These are phyloP conservation scores for Drosophila sordidula DNA, from an alignment of 2,888 invertebrate genomes.

Conservation along the genomic window DNA sequence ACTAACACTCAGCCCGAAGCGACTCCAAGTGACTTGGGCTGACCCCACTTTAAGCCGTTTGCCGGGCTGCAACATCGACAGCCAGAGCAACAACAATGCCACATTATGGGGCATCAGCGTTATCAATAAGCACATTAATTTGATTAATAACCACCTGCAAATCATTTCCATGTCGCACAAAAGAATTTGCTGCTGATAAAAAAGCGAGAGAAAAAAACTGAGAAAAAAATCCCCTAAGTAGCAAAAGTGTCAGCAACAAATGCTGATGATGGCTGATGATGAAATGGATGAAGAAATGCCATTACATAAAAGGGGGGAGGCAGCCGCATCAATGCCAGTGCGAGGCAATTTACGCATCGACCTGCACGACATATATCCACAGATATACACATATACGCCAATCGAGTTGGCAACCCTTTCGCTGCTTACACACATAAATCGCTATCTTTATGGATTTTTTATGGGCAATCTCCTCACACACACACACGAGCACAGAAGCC, in stretches of 20 bases:
- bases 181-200: conserved; percentile 63
- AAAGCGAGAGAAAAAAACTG: conserved; percentile 17
- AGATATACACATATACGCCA: conserved; percentile 14
- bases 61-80: conserved; percentile 1
- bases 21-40: background rate
- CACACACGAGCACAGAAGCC: conserved; percentile 47
- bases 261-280: conserved; percentile 72
- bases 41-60: conserved; percentile 29
- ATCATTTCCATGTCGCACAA: conserved; percentile 81
- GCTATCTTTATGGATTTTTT: conserved; percentile 84
- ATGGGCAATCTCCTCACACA: conserved; percentile 83
- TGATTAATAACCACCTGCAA: conserved; percentile 84
- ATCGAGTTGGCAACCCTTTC: conserved; percentile 70
- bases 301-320: conserved; percentile 51
- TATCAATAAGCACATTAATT: conserved; percentile 82
- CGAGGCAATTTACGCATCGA: conserved; percentile 75
- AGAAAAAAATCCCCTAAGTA: conserved; percentile 62
- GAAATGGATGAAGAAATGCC: conserved; percentile 68
- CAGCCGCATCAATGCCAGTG: conserved; percentile 66
- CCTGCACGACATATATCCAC: conserved; percentile 20
- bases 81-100: conserved; percentile 36
- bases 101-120: conserved; percentile 63
- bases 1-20: conserved; percentile 14
- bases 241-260: conserved; percentile 77
- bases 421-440: conserved; percentile 73